Evolutionary conservation across 1,140 invertebrate species (phyloP).

Genomic region (Brachionus manjavacas): DNA sequence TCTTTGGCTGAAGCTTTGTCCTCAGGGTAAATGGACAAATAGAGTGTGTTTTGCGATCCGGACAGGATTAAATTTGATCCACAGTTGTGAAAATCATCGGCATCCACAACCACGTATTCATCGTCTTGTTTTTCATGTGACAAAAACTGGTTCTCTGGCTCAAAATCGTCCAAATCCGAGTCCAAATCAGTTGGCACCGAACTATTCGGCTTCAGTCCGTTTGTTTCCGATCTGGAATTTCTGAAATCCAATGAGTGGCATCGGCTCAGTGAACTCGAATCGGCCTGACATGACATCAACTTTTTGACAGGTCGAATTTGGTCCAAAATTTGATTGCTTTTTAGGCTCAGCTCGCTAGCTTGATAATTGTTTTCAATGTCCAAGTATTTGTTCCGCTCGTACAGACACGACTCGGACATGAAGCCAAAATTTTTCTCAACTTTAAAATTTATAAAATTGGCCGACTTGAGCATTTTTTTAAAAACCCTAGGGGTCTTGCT

Average conservation of each 20-base stretch:
- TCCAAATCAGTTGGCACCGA: constrained; percentile 16
- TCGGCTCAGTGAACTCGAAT: background rate
- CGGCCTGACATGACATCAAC: background rate
- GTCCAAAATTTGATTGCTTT: background rate
- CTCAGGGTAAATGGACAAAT: background rate
- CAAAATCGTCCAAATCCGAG: background rate
- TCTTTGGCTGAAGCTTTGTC: background rate
- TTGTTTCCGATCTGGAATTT: background rate
- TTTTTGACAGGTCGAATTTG: background rate
- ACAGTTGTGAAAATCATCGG: constrained; percentile 15
- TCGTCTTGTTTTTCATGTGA: background rate
- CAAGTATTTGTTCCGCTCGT: background rate
- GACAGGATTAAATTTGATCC: constrained; percentile 22
- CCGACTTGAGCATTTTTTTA: background rate
- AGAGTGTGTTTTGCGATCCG: background rate
- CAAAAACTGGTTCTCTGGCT: background rate
- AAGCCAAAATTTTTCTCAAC: constrained; percentile 20
- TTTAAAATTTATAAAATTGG: constrained; percentile 6
- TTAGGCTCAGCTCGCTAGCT: background rate
- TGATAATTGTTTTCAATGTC: background rate
- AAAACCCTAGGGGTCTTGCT: background rate
- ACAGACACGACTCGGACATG: constrained; percentile 4
- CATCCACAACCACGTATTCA: constrained; percentile 19
- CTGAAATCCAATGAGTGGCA: constrained; percentile 2
- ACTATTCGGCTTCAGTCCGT: background rate